Evolutionary conservation across 2,797 vertebrate genomes (phyloP).

Genomic region (Dendrocincla fuliginosa): DNA sequence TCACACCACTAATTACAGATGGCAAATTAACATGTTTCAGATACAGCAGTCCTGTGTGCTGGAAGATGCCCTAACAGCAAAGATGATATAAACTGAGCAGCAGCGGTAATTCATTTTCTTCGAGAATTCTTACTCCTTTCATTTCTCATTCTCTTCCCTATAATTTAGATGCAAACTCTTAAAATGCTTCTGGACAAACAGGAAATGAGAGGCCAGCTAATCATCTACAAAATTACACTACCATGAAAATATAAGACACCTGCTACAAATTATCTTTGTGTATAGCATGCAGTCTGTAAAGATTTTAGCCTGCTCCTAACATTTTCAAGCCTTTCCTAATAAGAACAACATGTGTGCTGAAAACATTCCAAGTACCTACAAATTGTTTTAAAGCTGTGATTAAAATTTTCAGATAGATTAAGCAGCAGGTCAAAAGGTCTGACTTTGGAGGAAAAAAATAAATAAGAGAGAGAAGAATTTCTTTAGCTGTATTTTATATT

Average conservation of each 20-base stretch:
- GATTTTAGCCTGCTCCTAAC: constrained; percentile 53
- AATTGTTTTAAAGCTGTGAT: constrained; percentile 62
- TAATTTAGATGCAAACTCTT: constrained; percentile 42
- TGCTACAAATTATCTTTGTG: constrained; percentile 68
- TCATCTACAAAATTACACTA: constrained; percentile 65
- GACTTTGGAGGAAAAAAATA: constrained; percentile 56
- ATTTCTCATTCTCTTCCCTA: not conserved
- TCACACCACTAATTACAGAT: constrained; percentile 28
- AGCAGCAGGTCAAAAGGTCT: constrained; percentile 52
- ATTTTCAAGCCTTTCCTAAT: constrained; percentile 67
- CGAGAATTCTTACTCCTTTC: constrained; percentile 27
- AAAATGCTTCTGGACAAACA: constrained; percentile 42
- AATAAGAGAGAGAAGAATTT: constrained; percentile 9
- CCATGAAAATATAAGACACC: constrained; percentile 64
- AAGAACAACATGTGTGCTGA: constrained; percentile 71
- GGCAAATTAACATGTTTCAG: constrained; percentile 57
- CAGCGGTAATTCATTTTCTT: constrained; percentile 26
- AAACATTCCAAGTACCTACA: constrained; percentile 66
- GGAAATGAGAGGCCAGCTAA: constrained; percentile 61
- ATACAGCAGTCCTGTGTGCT: constrained; percentile 13
- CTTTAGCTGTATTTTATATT: constrained; percentile 28
- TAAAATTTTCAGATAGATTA: constrained; percentile 64
- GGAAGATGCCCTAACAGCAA: constrained; percentile 41
- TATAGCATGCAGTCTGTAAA: constrained; percentile 56
- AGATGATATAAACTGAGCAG: constrained; percentile 44